Percentiles rank a stretch among this genome's conserved stretches.
phyloP scores from a whole-genome alignment of 1,140 invertebrate genomes.

The Stegodyphus mimosarum region DNA sequence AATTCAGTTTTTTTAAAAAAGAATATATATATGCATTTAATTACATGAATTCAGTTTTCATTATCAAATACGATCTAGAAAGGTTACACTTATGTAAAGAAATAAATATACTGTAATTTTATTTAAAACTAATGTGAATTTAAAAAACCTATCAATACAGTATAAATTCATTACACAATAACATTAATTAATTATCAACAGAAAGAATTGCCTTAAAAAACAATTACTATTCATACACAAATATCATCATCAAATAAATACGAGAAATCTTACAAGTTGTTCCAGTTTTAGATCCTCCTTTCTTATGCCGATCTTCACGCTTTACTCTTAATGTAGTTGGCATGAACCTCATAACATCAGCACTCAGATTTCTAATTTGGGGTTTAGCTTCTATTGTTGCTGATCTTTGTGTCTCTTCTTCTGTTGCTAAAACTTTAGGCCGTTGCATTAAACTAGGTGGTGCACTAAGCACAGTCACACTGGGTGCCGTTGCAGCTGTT shows the following conservation, averaged over 20 bases:
- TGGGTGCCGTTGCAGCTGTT: constrained; percentile 72
- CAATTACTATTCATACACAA: too few relatives aligned
- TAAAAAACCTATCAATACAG: too few relatives aligned
- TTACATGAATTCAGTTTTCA: too few relatives aligned
- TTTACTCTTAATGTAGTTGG: constrained; percentile 92
- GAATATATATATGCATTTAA: too few relatives aligned
- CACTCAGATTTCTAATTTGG: constrained; percentile 91
- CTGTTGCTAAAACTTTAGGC: constrained; percentile 65
- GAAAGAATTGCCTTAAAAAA: too few relatives aligned
- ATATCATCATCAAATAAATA: not conserved
- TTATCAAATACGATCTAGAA: too few relatives aligned
- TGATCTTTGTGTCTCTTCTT: constrained; percentile 58
- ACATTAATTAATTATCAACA: too few relatives aligned
- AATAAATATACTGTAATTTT: too few relatives aligned
- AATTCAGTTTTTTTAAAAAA: too few relatives aligned
- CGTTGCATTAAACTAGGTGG: constrained; percentile 82
- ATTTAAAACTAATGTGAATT: too few relatives aligned
- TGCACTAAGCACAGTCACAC: constrained; percentile 77
- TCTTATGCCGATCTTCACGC: constrained; percentile 74
- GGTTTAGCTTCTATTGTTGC: constrained; percentile 94
- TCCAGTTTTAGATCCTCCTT: constrained; percentile 25
- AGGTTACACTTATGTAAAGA: too few relatives aligned
- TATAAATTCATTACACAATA: too few relatives aligned
- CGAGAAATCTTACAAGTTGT: constrained; percentile 27
- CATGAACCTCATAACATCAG: constrained; percentile 94